Conservation (phyloP, 2,888 invertebrate species). For the Tridacna gigas region DNA sequence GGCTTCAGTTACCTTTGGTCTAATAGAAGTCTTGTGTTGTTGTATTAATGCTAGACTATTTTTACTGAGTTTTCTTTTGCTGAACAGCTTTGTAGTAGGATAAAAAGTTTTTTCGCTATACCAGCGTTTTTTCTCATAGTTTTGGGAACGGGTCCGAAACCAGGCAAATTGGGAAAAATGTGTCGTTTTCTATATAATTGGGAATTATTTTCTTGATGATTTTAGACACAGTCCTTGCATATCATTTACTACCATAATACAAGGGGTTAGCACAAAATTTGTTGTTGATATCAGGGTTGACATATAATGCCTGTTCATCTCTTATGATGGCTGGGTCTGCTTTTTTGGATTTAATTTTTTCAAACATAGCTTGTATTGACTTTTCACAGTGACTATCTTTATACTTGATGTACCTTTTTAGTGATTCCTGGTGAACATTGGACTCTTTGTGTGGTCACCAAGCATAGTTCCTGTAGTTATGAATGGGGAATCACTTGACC, state of each 20-base stretch:
- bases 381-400: background rate
- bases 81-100: too few species aligned
- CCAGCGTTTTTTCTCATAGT: too few species aligned
- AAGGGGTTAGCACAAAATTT: background rate
- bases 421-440: constrained; percentile 13
- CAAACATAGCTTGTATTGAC: background rate
- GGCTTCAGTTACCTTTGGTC: too few species aligned
- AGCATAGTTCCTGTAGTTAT: constrained; percentile 14
- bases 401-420: background rate
- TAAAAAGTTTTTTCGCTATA: too few species aligned
- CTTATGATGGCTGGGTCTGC: constrained; percentile 1
- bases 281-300: constrained; percentile 11
- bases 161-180: background rate
- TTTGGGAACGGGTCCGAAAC: too few species aligned
- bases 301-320: constrained; percentile 23
- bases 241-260: too few species aligned
- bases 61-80: too few species aligned
- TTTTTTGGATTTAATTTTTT: background rate
- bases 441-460: constrained; percentile 33
- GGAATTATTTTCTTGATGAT: too few species aligned
- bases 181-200: background rate
- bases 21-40: too few species aligned
- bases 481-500: constrained; percentile 11
- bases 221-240: too few species aligned
- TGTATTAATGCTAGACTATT: too few species aligned